Base-by-base conservation (phyloP, 2,113 vertebrate species). In the Ursus arctos region DNA sequence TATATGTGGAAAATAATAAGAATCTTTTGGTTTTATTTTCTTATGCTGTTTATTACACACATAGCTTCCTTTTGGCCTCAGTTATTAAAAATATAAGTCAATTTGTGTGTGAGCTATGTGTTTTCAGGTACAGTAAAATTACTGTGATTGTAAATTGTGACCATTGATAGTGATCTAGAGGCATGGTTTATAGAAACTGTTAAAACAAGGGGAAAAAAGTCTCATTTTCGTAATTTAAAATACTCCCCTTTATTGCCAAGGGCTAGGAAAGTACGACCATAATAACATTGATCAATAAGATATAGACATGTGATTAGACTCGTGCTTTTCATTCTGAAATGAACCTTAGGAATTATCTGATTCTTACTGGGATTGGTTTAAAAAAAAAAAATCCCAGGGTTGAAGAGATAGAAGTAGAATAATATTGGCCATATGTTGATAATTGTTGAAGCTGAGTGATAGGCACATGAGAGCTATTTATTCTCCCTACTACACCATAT, bases 201-300 rank as follows among this genome's bases (percentile, higher is more conserved):
- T 13, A 47, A 94, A 89, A 86, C 5, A 88, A 69, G 40, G n/a
- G 47, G 71, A 47, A 76, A 55, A 76, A 18, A 1, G 1, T 6
- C 4, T 91, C 47, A 43, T 87, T 94, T 91, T 92, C 22, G 14
- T n/a, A 51, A 85, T 85, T 96, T 80, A 92, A 91, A 88, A 84
- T 77, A 55, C 31, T 71, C 11, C 9, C 8, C 3, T 65, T 74
- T 86, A 85, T 33, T 16, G 63, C 31, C 63, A 93, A 83, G 8
- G 59, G 16, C 15, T 71, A 86, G 28, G 63, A 90, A 72, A 33
- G 1, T 72, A 82, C 4, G 59, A 53, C 69, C 19, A 71, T 57
- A 67, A 82, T 72, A 82, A 61, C n/a, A n/a, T 61, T 80, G 33
- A n/a, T 33, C 15, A 31, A 11, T 71, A 71, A 87, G 4, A 61